Conservation (phyloP, 2,797 vertebrate genomes). For the Columba guinea region DNA sequence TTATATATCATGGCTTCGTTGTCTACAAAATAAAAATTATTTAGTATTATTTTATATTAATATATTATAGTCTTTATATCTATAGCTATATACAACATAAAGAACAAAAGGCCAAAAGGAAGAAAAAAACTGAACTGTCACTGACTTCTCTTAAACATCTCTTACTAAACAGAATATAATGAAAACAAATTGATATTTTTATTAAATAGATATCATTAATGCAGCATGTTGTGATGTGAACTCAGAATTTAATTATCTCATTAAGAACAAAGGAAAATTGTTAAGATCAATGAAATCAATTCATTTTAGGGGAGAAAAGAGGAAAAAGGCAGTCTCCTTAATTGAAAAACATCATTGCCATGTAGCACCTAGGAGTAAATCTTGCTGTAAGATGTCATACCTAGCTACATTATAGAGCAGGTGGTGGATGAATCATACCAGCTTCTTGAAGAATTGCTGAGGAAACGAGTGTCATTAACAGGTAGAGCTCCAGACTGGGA, state of each 20-base stretch:
- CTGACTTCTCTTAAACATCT: conserved; percentile 20
- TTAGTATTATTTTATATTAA: neutral
- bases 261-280: conserved; percentile 70
- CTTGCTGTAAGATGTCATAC: neutral
- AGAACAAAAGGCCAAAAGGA: neutral
- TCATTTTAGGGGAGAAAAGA: conserved; percentile 54
- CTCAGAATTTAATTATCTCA: conserved; percentile 72
- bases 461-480: neutral
- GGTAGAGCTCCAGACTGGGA: neutral
- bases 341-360: neutral
- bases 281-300: conserved; percentile 62
- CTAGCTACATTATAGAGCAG: neutral
- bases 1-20: neutral
- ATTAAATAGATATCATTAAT: conserved; percentile 73
- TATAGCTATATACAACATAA: neutral
- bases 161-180: conserved; percentile 58
- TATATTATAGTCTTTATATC: neutral
- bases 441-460: neutral
- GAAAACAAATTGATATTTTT: conserved; percentile 73
- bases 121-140: conserved; percentile 3
- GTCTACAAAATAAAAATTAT: neutral
- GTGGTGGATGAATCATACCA: neutral
- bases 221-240: conserved; percentile 72
- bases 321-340: neutral
- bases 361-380: conserved; percentile 7